Conservation (phyloP, 2,113 vertebrate genomes). For the Rallus limicola region DNA sequence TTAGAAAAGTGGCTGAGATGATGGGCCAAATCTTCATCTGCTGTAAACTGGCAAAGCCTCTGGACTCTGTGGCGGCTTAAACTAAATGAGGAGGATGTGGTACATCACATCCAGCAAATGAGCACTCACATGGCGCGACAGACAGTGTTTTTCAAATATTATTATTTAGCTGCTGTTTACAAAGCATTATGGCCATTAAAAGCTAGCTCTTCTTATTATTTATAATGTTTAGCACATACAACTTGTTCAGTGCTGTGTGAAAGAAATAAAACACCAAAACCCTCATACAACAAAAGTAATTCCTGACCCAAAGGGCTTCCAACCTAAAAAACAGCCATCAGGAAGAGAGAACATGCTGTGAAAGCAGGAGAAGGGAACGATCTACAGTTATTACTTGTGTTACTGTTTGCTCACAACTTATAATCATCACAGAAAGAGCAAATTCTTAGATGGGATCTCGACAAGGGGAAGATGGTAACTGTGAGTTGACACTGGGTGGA, state of each 20-base stretch:
- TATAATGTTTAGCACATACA: background rate
- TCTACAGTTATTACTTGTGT: background rate
- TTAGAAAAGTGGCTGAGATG: background rate
- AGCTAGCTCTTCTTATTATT: background rate
- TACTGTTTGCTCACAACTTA: conserved; percentile 35
- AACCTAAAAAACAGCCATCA: conserved; percentile 34
- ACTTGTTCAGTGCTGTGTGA: background rate
- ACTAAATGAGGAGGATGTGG: background rate
- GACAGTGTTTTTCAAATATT: background rate
- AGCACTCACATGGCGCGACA: background rate
- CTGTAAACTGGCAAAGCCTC: background rate
- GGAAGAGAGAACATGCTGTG: conserved; percentile 37
- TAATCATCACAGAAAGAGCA: conserved; percentile 50
- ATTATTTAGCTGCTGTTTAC: background rate
- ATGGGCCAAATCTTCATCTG: background rate
- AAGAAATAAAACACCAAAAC: background rate
- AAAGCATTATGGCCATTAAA: conserved; percentile 1
- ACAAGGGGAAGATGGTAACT: background rate
- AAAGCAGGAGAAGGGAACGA: conserved; percentile 19
- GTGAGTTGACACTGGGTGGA: background rate
- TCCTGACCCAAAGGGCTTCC: conserved; percentile 28
- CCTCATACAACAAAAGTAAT: background rate
- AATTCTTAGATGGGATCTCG: conserved; percentile 24
- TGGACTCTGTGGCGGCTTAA: background rate
- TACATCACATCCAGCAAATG: background rate